Conservation (phyloP, 2,113 vertebrate species). For the Oreochromis aureus region DNA sequence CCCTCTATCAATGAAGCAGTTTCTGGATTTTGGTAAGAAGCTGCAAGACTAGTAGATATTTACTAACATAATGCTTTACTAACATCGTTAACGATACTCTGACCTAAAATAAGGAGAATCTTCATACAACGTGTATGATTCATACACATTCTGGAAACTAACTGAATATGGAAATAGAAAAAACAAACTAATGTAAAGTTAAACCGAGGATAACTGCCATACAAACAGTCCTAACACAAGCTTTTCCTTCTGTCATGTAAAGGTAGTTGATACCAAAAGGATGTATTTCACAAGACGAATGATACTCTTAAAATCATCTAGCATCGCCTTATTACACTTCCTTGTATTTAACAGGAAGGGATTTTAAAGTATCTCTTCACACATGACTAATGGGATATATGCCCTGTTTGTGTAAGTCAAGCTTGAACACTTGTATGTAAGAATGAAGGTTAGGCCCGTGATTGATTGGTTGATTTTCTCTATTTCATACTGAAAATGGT, state of each 20-base stretch:
- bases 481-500: background rate
- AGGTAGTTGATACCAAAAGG: background rate
- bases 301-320: background rate
- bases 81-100: background rate
- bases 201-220: background rate
- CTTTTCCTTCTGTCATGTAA: background rate
- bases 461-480: background rate
- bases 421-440: background rate
- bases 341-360: background rate
- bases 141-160: background rate
- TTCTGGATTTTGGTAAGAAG: slow-evolving; percentile 78
- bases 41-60: background rate
- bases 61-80: background rate
- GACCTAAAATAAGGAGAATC: background rate
- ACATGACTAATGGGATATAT: background rate
- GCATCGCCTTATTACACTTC: background rate
- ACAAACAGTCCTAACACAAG: background rate
- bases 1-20: slow-evolving; percentile 81
- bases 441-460: background rate
- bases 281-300: background rate
- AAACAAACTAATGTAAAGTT: background rate
- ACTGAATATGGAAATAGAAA: background rate
- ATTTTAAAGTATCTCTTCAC: background rate
- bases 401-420: background rate
- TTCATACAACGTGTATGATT: background rate